Base-by-base conservation (phyloP, 2,888 invertebrate species). In the Asteroscopus sphinx region DNA sequence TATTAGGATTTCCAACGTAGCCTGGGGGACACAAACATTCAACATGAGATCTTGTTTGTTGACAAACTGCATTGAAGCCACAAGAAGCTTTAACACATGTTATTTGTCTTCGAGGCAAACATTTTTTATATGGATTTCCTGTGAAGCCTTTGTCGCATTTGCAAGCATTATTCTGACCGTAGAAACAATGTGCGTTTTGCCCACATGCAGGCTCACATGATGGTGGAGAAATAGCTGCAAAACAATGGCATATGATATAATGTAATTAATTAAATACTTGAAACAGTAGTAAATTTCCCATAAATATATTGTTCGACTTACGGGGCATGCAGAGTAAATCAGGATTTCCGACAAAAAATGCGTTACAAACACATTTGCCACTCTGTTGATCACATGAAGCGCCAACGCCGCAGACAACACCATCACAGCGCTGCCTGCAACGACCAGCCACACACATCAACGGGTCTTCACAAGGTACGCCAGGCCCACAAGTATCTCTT, bases 311-410 rank as follows among this genome's bases (percentile, higher is more conserved):
- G 46, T 7, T 7, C 42, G 39, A 57, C 97, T 97, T 95, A 97
- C 97, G 98, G 82, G 98, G 98, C 96, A 98, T 98, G 81, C 98
- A 98, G 45, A 98, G 95, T 21, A 98, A 92, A 83, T 98, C 97
- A 0, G 98, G 98, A 86, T 98, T 98, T 78, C 98, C 98, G 66
- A 97, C 96, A 85, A 98, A 98, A 83, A 97, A 97, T 11, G 97
- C 96, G 84, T 98, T 96, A 82, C 98, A 98, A 41, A 97, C 95
- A 87, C 98, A 98, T 90, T 96, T 96, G 67, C 98, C 98, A 26
- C 96, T 96, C 48, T 95, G 94, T 76, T 96, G 96, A 81, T 98
- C 97, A 83, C 98, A 98, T 46, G 96, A 96, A 12, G 98, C 98
- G 6, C 98, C 98, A 30, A 98, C 95, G 6, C 98, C 98, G 81